A percentile compares a stretch with the other conserved stretches of the same genome.
These are phyloP conservation scores for Nesogale talazaci DNA, from an alignment of 2,113 vertebrate species.

Conservation along the genomic window DNA sequence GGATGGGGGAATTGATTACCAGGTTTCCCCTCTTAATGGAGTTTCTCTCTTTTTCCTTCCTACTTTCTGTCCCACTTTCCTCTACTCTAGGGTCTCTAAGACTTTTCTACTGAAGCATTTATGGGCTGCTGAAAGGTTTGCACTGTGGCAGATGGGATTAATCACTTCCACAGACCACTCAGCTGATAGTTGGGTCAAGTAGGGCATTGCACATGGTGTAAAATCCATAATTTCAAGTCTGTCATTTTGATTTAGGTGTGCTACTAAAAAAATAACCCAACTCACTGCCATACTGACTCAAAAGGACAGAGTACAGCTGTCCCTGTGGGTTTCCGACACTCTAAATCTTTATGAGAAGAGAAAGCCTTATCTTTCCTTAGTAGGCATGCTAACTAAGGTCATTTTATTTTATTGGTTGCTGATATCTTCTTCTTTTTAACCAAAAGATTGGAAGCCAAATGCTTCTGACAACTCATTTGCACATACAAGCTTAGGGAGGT, in stretches of 20 bases:
- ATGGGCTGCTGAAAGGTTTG: constrained; percentile 65
- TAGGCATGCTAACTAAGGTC: no score
- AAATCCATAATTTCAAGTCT: constrained; percentile 81
- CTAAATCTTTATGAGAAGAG: no score
- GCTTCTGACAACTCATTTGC: constrained; percentile 46
- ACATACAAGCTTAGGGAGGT: neutral
- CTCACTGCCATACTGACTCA: no score
- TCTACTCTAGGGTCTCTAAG: neutral
- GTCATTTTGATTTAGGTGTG: constrained; percentile 81
- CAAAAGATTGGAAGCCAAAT: constrained; percentile 70
- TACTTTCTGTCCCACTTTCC: neutral
- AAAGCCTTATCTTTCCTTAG: no score
- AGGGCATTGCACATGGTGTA: constrained; percentile 19
- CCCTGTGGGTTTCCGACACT: no score
- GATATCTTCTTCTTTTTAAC: neutral
- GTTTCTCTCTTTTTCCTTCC: neutral
- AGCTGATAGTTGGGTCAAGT: constrained; percentile 45
- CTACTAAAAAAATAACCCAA: neutral
- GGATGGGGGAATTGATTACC: neutral
- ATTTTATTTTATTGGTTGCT: constrained; percentile 57
- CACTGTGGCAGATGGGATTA: constrained; percentile 72
- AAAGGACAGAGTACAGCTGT: no score
- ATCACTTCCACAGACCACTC: constrained; percentile 77
- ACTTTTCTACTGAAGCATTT: constrained; percentile 64
- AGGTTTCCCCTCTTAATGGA: neutral